Base-by-base conservation (phyloP, 92 coral and sea anemone genomes). In the Palythoa caribaeorum region DNA sequence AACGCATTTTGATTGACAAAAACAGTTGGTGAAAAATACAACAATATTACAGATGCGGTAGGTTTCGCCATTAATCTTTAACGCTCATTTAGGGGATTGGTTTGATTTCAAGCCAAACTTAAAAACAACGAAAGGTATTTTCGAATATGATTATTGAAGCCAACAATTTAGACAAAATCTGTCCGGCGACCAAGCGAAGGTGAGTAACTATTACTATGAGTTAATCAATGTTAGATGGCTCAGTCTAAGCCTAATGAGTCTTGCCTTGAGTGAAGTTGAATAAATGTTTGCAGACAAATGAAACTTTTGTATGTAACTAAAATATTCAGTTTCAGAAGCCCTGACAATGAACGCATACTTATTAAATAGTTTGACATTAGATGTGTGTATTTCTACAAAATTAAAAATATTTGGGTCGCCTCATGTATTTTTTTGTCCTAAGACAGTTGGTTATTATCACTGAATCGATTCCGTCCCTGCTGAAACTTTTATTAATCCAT, bases 41-140 rank as follows among this genome's bases (percentile, higher is more conserved):
- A 81, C 76, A 1, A 81, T 48, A 48, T 81, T 66, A 51, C 60
- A 65, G 76, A 40, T 66, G 62, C 35, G 71, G 75, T 81, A 66
- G 48, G 65, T 48, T 21, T 80, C 51, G 52, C 54, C 40, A 19
- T 38, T 66, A 44, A 81, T 81, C 75, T 81, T 81, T 81, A 65
- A 81, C 86, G 86, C 47, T 48, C 28, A 81, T 81, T 81, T 48
- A 65, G 48, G 59, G 47, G 3, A 40, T 14, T 50, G 21, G 76
- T 81, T 81, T 81, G 86, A 47, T 12, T 81, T 81, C 71, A 65
- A 21, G 51, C 44, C 74, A 44, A 65, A 16, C 47, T 19, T 50
- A 77, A 63, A 62, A 48, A 81, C 76, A 19, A 7, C 40, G 21
- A 47, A n/a, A 15, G 1, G 5, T 38, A 17, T 39, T 65, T 80